Evolutionary conservation across 1,140 invertebrate species (phyloP).

Genomic region (Drosophila arawakana): DNA sequence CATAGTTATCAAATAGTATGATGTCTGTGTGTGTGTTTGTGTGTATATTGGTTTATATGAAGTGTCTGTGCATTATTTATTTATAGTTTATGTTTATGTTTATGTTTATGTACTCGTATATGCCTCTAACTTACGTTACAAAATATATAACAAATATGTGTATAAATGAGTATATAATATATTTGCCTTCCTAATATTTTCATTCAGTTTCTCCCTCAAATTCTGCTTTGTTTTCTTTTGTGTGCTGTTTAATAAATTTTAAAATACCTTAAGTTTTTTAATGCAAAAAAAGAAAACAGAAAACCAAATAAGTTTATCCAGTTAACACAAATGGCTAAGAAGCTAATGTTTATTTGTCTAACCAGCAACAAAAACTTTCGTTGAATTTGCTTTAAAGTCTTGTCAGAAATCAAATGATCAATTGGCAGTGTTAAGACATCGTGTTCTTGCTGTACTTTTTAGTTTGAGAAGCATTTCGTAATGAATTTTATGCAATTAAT

Average conservation of each 20-base stretch:
- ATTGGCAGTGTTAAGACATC: slow-evolving; percentile 67
- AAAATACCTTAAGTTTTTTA: slow-evolving; percentile 57
- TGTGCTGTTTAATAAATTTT: slow-evolving; percentile 54
- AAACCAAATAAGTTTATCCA: slow-evolving; percentile 37
- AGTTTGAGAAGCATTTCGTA: slow-evolving; percentile 23
- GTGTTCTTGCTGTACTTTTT: slow-evolving; percentile 35
- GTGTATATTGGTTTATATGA: slow-evolving; percentile 44
- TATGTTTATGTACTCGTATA: slow-evolving; percentile 50
- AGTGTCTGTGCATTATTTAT: slow-evolving; percentile 41
- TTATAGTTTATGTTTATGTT: slow-evolving; percentile 57
- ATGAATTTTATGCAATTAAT: slow-evolving; percentile 42
- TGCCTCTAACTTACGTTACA: slow-evolving; percentile 79
- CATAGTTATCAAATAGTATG: slow-evolving; percentile 83
- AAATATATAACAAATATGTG: slow-evolving; percentile 81
- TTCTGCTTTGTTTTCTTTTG: slow-evolving; percentile 5
- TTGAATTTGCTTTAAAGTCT: slow-evolving; percentile 56
- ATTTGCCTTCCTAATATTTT: slow-evolving; percentile 32
- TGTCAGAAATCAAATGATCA: slow-evolving; percentile 49
- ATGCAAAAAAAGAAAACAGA: slow-evolving; percentile 55
- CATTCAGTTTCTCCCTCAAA: neutral
- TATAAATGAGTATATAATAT: slow-evolving; percentile 67
- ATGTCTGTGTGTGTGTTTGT: slow-evolving; percentile 35
- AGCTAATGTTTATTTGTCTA: slow-evolving; percentile 24
- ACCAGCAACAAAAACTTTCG: slow-evolving; percentile 48
- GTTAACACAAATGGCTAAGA: slow-evolving; percentile 34